phyloP scores from a whole-genome alignment of 2,113 vertebrate species.

The Ardeotis arabs region DNA sequence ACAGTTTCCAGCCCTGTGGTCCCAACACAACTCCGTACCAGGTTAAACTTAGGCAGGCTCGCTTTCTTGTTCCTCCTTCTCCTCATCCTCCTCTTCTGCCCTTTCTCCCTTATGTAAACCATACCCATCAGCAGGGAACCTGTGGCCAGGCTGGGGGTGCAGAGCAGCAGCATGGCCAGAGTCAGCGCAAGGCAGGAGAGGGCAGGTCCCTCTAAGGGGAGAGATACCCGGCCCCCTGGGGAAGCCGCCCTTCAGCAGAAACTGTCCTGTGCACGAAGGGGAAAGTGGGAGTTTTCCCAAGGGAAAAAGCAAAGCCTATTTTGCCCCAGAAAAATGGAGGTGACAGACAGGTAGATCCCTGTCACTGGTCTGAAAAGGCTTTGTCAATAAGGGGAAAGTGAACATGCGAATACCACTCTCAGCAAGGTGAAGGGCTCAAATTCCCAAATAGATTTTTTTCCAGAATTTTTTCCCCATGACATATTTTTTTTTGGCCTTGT shows the following conservation, averaged over 20 bases:
- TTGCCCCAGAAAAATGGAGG: not conserved
- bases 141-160: fast-evolving
- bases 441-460: not conserved
- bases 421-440: not conserved
- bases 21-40: not conserved
- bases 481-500: not conserved
- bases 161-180: not conserved
- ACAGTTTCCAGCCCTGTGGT: not conserved
- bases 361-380: not conserved
- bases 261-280: not conserved
- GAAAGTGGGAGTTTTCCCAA: not conserved
- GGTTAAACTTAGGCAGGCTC: not conserved
- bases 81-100: not conserved
- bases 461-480: not conserved
- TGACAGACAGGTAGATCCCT: not conserved
- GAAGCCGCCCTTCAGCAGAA: not conserved
- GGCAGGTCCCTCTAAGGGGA: fast-evolving
- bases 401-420: not conserved
- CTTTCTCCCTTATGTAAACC: not conserved
- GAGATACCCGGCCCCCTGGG: fast-evolving
- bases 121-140: fast-evolving
- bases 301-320: not conserved
- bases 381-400: not conserved
- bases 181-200: not conserved
- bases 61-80: not conserved